Conservation (phyloP, 37 sponge, comb jelly and placozoan species). For the Agelas oroides region DNA sequence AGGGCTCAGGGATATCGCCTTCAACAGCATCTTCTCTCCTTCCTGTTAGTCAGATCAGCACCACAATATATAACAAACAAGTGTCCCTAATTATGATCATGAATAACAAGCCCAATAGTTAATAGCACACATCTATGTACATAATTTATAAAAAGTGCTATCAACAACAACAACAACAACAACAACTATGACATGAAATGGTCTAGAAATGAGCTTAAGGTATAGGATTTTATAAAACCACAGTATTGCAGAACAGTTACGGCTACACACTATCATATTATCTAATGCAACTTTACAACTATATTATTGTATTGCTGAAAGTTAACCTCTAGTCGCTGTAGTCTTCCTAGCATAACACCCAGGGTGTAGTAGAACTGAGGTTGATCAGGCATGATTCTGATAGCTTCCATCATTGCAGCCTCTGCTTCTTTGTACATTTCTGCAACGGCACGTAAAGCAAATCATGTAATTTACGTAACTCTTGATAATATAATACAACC, state of each 20-base stretch:
- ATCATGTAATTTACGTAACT: background rate
- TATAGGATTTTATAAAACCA: too few relatives aligned
- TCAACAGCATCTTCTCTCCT: constrained; percentile 44
- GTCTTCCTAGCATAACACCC: constrained; percentile 70
- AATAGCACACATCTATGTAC: too few relatives aligned
- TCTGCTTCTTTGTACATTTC: constrained; percentile 62
- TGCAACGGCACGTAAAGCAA: background rate
- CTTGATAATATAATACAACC: constrained; percentile 1
- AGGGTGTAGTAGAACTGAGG: constrained; percentile 50
- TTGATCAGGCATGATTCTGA: constrained; percentile 34
- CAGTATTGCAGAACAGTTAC: too few relatives aligned
- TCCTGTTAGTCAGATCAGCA: constrained; percentile 41
- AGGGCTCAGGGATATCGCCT: constrained; percentile 55
- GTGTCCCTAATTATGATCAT: too few relatives aligned
- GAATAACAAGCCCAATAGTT: too few relatives aligned
- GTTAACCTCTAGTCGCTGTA: constrained; percentile 36
- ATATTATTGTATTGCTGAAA: too few relatives aligned
- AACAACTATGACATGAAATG: too few relatives aligned
- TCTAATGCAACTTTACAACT: too few relatives aligned
- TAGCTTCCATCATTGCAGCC: constrained; percentile 61
- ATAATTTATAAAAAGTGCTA: too few relatives aligned
- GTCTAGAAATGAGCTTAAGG: too few relatives aligned
- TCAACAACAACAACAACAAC: too few relatives aligned
- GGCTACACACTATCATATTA: too few relatives aligned
- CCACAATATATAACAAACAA: background rate